phyloP scores from a whole-genome alignment of 1,140 invertebrate species.

The Chelonus insularis region DNA sequence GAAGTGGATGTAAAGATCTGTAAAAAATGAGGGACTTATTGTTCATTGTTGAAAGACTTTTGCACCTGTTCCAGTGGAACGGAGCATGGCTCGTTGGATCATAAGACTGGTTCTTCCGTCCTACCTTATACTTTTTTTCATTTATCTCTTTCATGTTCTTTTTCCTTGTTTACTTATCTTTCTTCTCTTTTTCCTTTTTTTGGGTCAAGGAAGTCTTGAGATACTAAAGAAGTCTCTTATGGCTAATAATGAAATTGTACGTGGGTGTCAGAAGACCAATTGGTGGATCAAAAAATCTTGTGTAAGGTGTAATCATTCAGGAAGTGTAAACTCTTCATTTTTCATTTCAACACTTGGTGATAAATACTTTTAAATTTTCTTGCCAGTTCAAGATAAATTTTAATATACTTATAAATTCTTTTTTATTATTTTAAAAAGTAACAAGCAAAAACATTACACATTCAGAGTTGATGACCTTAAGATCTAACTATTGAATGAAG shows the following conservation, averaged over 20 bases:
- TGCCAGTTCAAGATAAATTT: too few species aligned
- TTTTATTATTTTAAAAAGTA: too few species aligned
- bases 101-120: conserved; percentile 1
- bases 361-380: too few species aligned
- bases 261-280: not conserved
- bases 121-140: not conserved
- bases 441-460: too few species aligned
- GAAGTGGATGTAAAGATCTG: not conserved
- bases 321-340: conserved; percentile 1
- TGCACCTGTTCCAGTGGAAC: conserved; percentile 10
- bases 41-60: conserved; percentile 4
- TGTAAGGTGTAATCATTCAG: not conserved
- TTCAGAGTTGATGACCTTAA: too few species aligned
- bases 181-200: not conserved
- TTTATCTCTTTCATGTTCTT: not conserved
- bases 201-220: not conserved
- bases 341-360: not conserved
- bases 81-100: conserved; percentile 9
- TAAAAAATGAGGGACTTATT: not conserved
- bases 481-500: too few species aligned
- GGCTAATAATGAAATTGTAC: not conserved
- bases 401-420: too few species aligned
- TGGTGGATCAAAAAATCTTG: not conserved
- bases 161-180: not conserved
- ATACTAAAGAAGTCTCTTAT: not conserved